Conservation (phyloP, 2,797 vertebrate genomes). For the Enoplosus armatus region DNA sequence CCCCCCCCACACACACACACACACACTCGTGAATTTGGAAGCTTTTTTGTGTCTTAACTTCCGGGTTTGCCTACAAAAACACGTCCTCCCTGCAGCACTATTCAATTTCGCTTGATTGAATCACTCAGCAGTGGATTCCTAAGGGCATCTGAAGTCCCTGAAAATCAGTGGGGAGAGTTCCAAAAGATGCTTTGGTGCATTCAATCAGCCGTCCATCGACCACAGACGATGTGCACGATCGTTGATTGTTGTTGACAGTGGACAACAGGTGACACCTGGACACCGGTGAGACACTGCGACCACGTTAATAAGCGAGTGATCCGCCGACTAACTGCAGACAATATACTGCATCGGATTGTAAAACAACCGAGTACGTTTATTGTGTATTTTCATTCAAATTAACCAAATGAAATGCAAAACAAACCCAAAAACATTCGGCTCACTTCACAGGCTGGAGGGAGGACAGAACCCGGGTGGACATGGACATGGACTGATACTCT, state of each 20-base stretch:
- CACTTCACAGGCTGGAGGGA: neutral
- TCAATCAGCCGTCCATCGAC: neutral
- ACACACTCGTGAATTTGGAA: too few species aligned
- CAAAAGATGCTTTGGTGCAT: neutral
- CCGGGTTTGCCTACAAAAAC: too few species aligned
- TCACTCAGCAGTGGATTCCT: neutral
- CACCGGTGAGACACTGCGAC: neutral
- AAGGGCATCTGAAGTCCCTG: neutral
- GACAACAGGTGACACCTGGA: neutral
- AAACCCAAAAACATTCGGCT: neutral
- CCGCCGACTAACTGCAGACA: neutral
- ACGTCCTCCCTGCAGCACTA: too few species aligned
- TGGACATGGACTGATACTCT: slow-evolving; percentile 1
- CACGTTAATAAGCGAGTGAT: neutral
- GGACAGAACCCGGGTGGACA: neutral
- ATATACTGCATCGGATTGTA: neutral
- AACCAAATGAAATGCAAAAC: neutral
- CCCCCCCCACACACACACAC: too few species aligned
- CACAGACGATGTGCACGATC: neutral
- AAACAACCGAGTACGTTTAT: slow-evolving; percentile 18
- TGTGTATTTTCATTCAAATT: slow-evolving; percentile 3
- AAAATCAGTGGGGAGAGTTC: neutral
- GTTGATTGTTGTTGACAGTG: too few species aligned
- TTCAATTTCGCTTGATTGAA: neutral
- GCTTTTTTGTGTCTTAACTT: too few species aligned